phyloP scores from a whole-genome alignment of 2,797 vertebrate genomes.

The Naso thynnoides region DNA sequence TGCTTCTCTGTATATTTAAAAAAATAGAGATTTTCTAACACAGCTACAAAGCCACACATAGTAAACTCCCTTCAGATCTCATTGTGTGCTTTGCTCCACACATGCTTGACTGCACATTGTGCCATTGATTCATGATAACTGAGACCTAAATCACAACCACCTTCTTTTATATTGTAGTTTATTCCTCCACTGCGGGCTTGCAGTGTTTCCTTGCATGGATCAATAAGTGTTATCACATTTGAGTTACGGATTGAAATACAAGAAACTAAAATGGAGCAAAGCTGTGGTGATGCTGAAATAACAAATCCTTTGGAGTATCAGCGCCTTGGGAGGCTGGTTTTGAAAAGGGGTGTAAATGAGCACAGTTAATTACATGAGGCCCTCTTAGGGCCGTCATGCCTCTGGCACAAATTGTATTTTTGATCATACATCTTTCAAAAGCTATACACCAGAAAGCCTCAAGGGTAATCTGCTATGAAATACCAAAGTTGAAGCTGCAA shows the following conservation, averaged over 20 bases:
- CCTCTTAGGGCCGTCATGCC: background rate
- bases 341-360: slow-evolving; percentile 1
- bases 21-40: too few relatives aligned
- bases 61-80: background rate
- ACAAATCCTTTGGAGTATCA: slow-evolving; percentile 1
- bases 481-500: background rate
- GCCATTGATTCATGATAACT: slow-evolving; percentile 1
- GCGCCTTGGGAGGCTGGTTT: background rate
- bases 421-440: background rate
- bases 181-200: background rate
- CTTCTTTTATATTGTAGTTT: background rate
- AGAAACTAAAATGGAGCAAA: slow-evolving; percentile 11
- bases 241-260: background rate
- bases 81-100: background rate
- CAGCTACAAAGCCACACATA: background rate
- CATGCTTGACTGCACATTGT: background rate
- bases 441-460: background rate
- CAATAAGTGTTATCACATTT: background rate
- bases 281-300: background rate
- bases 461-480: background rate
- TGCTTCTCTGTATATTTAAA: background rate
- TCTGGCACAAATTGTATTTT: slow-evolving; percentile 10
- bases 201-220: slow-evolving; percentile 13
- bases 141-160: background rate
- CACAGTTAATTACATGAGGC: slow-evolving; percentile 18